Percentiles rank a stretch among this genome's conserved stretches.
Evolutionary conservation across 2,888 invertebrate species (phyloP).

Genomic region (Podabrus alpinus): DNA sequence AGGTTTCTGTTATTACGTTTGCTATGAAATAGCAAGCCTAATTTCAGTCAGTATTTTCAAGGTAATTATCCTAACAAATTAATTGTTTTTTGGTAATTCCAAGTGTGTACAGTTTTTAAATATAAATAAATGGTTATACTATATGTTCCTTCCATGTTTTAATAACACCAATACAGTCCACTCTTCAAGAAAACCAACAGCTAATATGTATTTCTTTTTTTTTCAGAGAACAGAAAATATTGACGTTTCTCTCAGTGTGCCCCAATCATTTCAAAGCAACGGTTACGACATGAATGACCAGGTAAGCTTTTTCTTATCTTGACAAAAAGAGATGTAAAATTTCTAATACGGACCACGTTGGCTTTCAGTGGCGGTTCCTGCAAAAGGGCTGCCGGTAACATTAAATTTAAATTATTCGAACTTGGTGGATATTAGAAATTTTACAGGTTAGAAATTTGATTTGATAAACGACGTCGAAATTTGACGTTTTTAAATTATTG

Average conservation of each 20-base stretch:
- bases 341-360: neutral
- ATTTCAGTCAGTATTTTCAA: too few species aligned
- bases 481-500: neutral
- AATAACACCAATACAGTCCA: too few species aligned
- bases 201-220: constrained; percentile 52
- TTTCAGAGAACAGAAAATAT: constrained; percentile 79
- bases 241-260: constrained; percentile 72
- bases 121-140: too few species aligned
- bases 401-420: neutral
- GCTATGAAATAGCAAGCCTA: too few species aligned
- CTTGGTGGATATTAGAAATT: neutral
- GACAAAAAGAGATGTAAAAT: neutral
- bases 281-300: constrained; percentile 79
- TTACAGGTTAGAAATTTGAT: neutral
- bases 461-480: too few species aligned
- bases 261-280: constrained; percentile 67
- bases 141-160: too few species aligned
- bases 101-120: too few species aligned
- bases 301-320: constrained; percentile 58
- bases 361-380: neutral
- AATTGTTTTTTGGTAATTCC: too few species aligned
- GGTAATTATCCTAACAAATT: too few species aligned
- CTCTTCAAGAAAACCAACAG: too few species aligned
- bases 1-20: too few species aligned
- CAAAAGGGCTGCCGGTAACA: neutral